Conservation (phyloP, 2,888 invertebrate species). For the Hypercompe scribonia region DNA sequence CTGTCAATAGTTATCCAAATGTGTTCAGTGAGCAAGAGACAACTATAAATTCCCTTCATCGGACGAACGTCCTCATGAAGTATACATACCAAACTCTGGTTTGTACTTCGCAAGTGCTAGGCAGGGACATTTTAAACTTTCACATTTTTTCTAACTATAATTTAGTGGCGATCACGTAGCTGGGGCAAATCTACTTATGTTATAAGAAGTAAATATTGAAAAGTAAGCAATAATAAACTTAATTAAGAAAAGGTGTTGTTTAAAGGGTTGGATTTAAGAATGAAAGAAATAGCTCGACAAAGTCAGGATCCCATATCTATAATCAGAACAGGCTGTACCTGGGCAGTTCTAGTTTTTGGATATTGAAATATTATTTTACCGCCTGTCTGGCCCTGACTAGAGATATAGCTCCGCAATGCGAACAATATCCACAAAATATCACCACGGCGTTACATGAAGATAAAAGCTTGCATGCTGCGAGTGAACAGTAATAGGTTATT, state of each 20-base stretch:
- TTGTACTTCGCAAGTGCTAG: not conserved
- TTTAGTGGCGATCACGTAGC: not conserved
- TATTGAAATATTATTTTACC: not conserved
- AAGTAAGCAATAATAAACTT: not conserved
- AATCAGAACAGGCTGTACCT: too few species aligned
- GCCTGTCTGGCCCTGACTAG: not conserved
- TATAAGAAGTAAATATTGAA: not conserved
- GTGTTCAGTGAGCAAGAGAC: not conserved
- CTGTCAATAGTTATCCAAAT: not conserved
- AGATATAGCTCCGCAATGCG: conserved; percentile 17
- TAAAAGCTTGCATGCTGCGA: conserved; percentile 54
- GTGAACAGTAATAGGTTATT: conserved; percentile 57
- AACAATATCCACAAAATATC: conserved; percentile 28
- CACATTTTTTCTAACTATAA: not conserved
- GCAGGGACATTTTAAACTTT: too few species aligned
- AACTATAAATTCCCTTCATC: not conserved
- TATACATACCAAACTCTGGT: not conserved
- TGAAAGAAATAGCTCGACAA: not conserved
- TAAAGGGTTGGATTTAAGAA: not conserved
- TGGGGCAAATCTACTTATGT: not conserved
- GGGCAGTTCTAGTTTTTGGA: too few species aligned
- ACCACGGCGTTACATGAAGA: conserved; percentile 53
- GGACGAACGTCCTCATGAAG: not conserved
- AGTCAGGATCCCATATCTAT: not conserved
- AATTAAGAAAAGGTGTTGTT: too few species aligned